phyloP scores from a whole-genome alignment of 2,113 vertebrate species.

The Barnardius zonarius region DNA sequence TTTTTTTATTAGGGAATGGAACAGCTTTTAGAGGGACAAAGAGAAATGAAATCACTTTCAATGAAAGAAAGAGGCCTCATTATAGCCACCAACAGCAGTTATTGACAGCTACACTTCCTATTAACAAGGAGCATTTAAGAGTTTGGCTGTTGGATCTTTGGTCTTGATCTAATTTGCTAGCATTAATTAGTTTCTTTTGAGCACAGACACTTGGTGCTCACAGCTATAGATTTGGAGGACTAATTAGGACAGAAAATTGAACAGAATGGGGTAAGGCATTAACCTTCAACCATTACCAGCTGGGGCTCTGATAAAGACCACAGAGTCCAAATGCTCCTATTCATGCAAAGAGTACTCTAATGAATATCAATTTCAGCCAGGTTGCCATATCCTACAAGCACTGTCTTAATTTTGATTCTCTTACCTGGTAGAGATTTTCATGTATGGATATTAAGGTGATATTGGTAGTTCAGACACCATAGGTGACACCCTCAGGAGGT shows the following conservation, averaged over 20 bases:
- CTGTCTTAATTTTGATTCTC: conserved; percentile 57
- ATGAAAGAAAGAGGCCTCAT: conserved; percentile 84
- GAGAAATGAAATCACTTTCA: conserved; percentile 94
- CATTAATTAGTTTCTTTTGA: conserved; percentile 93
- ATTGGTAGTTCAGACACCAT: not conserved
- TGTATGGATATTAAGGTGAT: not conserved
- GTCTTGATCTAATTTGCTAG: conserved; percentile 96
- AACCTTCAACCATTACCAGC: conserved; percentile 89
- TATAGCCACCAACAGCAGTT: conserved; percentile 86
- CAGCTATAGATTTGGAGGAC: conserved; percentile 87
- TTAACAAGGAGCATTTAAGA: conserved; percentile 88
- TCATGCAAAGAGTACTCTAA: conserved; percentile 81
- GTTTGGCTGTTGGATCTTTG: conserved; percentile 88
- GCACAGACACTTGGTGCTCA: conserved; percentile 87
- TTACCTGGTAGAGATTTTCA: conserved; percentile 53
- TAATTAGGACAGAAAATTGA: conserved; percentile 89
- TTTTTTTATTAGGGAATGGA: conserved; percentile 69
- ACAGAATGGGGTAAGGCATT: conserved; percentile 84
- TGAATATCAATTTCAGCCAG: conserved; percentile 83
- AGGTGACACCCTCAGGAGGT: not conserved
- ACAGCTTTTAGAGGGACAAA: conserved; percentile 81
- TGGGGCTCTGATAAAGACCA: conserved; percentile 88
- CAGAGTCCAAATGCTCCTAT: conserved; percentile 87
- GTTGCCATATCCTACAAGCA: conserved; percentile 67
- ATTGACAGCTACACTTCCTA: conserved; percentile 87